Evolutionary conservation across 2,797 vertebrate species (phyloP).

Genomic region (Paguma larvata): DNA sequence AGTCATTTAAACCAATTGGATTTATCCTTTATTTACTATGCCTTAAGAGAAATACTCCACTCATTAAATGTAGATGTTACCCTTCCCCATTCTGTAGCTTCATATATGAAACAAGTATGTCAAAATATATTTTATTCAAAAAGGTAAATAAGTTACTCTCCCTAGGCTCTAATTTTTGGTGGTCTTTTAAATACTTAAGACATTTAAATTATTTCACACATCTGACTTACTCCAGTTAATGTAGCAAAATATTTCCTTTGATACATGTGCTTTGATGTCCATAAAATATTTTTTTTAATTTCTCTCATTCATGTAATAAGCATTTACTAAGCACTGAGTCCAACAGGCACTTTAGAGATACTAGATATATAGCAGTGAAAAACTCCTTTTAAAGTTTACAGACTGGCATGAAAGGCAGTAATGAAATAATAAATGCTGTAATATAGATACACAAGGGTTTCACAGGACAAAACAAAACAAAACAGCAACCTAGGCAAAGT

Average conservation of each 20-base stretch:
- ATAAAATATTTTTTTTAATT: neutral
- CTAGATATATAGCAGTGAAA: neutral
- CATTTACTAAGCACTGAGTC: neutral
- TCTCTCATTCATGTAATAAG: neutral
- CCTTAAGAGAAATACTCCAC: slow-evolving; percentile 1
- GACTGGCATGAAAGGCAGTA: neutral
- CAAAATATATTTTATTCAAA: slow-evolving; percentile 10
- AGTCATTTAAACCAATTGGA: neutral
- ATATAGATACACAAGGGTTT: neutral
- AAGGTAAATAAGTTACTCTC: neutral
- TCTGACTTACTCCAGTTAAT: neutral
- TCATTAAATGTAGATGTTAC: neutral
- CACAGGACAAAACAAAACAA: neutral
- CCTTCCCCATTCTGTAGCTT: neutral
- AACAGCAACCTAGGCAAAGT: neutral
- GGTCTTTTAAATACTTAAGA: neutral
- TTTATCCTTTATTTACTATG: neutral
- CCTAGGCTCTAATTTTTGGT: neutral
- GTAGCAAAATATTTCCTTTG: neutral
- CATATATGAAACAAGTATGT: neutral
- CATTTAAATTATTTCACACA: neutral
- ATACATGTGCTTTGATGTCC: neutral
- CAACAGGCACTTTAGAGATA: neutral
- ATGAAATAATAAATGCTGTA: neutral
- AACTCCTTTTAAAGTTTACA: neutral